phyloP scores from a whole-genome alignment of 2,888 invertebrate species.

The Hirtodrosophila alboralis region DNA sequence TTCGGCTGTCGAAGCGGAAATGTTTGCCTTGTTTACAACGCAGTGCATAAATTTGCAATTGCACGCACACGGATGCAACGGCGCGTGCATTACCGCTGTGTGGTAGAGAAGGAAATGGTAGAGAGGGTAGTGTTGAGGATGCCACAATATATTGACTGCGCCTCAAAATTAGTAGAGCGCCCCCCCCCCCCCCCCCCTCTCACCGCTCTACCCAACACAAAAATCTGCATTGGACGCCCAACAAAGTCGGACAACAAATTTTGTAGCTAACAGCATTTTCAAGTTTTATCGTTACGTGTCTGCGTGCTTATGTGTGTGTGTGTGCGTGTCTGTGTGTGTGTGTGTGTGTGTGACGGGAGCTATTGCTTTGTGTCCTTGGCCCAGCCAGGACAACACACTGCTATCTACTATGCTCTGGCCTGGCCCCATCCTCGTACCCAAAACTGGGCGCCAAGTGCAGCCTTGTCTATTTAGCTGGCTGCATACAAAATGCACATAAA shows the following conservation, averaged over 20 bases:
- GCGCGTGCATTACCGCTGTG: constrained; percentile 42
- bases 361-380: constrained; percentile 74
- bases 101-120: neutral
- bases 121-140: neutral
- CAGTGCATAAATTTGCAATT: constrained; percentile 79
- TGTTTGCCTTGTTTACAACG: constrained; percentile 78
- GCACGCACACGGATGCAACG: constrained; percentile 64
- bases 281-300: constrained; percentile 73
- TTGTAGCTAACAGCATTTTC: constrained; percentile 80
- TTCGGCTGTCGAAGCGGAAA: constrained; percentile 59
- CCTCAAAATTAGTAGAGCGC: constrained; percentile 67
- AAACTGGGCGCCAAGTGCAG: constrained; percentile 34
- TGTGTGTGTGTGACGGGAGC: constrained; percentile 2
- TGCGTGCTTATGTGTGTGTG: constrained; percentile 13
- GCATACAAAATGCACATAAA: constrained; percentile 80
- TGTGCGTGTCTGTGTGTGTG: constrained; percentile 11
- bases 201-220: too few relatives aligned
- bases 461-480: constrained; percentile 77
- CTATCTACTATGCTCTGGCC: constrained; percentile 11
- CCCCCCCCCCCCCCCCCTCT: constrained; percentile 1
- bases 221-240: constrained; percentile 64
- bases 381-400: constrained; percentile 49
- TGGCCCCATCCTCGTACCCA: constrained; percentile 1
- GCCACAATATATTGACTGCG: constrained; percentile 54
- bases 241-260: constrained; percentile 72